phyloP scores from a whole-genome alignment of 2,797 vertebrate species.

The Scleropages formosus region DNA sequence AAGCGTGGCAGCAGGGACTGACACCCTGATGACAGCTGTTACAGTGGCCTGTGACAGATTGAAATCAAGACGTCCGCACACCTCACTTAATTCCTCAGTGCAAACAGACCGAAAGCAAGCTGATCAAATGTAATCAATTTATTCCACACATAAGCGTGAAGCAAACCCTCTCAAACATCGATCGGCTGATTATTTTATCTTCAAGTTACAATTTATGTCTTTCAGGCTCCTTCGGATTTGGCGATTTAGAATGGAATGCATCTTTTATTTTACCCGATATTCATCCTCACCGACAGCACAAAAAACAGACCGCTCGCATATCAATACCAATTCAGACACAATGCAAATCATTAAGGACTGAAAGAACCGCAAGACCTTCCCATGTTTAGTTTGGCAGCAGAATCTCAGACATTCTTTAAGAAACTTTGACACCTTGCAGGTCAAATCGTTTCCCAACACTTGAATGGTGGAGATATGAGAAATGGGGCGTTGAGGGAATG shows the following conservation, averaged over 20 bases:
- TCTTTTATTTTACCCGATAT: neutral
- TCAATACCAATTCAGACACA: neutral
- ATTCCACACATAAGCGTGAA: neutral
- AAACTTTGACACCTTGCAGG: neutral
- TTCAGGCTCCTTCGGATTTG: conserved; percentile 5
- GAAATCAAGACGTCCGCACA: neutral
- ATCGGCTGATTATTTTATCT: conserved; percentile 9
- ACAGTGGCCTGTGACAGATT: neutral
- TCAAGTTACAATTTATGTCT: conserved; percentile 6
- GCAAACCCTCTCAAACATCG: conserved; percentile 12
- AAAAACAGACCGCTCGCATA: too few species aligned
- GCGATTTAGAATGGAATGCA: neutral
- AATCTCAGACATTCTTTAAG: neutral
- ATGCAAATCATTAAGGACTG: neutral
- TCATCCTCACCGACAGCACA: neutral
- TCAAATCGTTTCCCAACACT: neutral
- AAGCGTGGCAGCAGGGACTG: neutral
- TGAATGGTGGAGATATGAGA: conserved; percentile 12
- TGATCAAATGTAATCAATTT: neutral
- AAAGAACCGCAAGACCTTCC: neutral
- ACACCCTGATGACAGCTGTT: neutral
- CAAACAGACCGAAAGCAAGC: neutral
- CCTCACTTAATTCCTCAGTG: neutral
- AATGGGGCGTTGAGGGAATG: neutral
- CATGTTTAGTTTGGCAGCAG: neutral